Evolutionary conservation across 2,888 invertebrate genomes (phyloP).

Genomic region (Drosophila kambysellisi): DNA sequence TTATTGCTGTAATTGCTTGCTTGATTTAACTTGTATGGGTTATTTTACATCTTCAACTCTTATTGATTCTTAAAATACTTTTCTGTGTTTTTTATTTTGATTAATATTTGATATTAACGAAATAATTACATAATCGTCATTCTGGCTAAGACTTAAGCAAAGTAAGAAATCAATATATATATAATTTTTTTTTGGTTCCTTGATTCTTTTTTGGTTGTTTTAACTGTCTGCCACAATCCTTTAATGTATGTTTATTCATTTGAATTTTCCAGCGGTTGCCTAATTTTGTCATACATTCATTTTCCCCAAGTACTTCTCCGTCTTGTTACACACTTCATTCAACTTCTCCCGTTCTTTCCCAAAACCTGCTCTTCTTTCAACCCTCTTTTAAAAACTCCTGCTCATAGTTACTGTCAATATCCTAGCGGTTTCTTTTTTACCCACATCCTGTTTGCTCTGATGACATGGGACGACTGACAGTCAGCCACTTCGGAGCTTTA

Average conservation of each 20-base stretch:
- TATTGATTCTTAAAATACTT: not conserved
- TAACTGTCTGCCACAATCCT: not conserved
- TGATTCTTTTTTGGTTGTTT: not conserved
- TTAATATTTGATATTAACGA: not conserved
- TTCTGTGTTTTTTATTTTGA: not conserved
- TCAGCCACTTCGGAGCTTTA: constrained; percentile 38
- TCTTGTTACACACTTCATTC: not conserved
- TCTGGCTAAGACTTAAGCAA: not conserved
- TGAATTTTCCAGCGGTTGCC: not conserved
- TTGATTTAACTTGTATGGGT: not conserved
- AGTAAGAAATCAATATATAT: not conserved
- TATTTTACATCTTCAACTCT: not conserved
- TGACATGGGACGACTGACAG: constrained; percentile 63
- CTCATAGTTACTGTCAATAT: constrained; percentile 59
- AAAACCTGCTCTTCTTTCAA: not conserved
- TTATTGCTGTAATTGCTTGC: not conserved
- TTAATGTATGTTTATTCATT: not conserved
- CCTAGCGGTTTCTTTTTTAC: constrained; percentile 38
- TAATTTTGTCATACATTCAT: not conserved
- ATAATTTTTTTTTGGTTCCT: not conserved
- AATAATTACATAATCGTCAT: not conserved
- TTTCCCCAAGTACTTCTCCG: not conserved
- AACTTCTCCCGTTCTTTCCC: not conserved
- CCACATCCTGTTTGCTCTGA: constrained; percentile 46
- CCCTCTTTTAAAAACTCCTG: not conserved